Base-by-base conservation (phyloP, 1,140 invertebrate genomes). In the Megathymus violae region DNA sequence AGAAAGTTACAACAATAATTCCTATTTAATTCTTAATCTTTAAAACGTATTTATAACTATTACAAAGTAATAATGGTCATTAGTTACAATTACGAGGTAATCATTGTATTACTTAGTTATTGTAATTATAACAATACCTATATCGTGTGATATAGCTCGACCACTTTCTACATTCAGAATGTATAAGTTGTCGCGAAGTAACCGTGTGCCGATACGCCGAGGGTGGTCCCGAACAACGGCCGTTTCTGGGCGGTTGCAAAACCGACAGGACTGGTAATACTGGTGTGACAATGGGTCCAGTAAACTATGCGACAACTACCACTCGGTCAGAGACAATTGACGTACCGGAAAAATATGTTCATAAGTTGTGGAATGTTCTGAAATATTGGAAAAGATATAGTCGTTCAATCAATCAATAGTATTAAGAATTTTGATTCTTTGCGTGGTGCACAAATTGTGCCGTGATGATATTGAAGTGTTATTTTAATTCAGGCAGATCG, bases 151-250 rank as follows among this genome's bases (percentile, higher is more conserved):
- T 3, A 22, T 31, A 31, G 7, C 9, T 1, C 27, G 1, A 31
- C 27, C 3, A 9, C 27, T 31, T 31, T 25, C 22, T 25, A 25
- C 22, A 25, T 25, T 25, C 22, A 25, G n/a, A n/a, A n/a, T n/a
- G n/a, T n/a, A n/a, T n/a, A 19, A 51, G 51, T 31, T 13, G 40
- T 15, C 14, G 16, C 9, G 11, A 27, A 11, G 0, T 31, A 54
- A 56, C 22, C 40, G 17, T 58, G 25, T 44, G 40, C 40, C 40
- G 44, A 58, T 44, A 58, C 40, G 3, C 40, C 25, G 52, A 44
- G 40, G 52, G 52, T 58, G 52, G 52, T 44, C 52, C 22, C 17
- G 15, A 58, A 58, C 52, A 58, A 58, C 44, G 25, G 44, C 22
- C 15, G 40, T 44, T 58, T 58, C 40, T 58, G 52, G 40, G 7